Percentiles rank a stretch among this genome's conserved stretches.
These are phyloP conservation scores for Zaprionus africanus DNA, from an alignment of 1,140 invertebrate species.

Conservation along the genomic window DNA sequence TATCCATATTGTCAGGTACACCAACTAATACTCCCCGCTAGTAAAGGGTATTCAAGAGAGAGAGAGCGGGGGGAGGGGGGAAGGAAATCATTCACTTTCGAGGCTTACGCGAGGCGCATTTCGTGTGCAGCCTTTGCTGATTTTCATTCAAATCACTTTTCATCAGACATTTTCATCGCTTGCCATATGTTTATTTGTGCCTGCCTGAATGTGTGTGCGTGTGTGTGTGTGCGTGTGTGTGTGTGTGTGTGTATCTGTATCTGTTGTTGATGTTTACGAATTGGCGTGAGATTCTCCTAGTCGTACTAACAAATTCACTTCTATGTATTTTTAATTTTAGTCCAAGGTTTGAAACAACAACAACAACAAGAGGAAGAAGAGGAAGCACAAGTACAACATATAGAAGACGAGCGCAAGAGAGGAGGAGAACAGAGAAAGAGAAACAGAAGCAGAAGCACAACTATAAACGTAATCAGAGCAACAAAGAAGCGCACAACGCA, in stretches of 20 bases:
- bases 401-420: neutral
- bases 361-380: constrained; percentile 25
- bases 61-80: too few species aligned
- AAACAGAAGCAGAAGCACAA: constrained; percentile 26
- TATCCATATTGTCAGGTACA: neutral
- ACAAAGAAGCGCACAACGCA: constrained; percentile 58
- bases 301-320: constrained; percentile 70
- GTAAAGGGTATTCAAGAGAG: too few species aligned
- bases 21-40: too few species aligned
- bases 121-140: neutral
- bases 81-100: too few species aligned
- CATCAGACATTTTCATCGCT: neutral
- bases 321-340: constrained; percentile 81
- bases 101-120: neutral
- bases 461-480: constrained; percentile 73
- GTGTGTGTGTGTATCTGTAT: constrained; percentile 23
- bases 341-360: constrained; percentile 82
- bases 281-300: constrained; percentile 59
- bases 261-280: constrained; percentile 56
- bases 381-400: neutral
- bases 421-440: neutral
- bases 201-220: constrained; percentile 15
- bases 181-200: constrained; percentile 21
- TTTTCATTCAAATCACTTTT: neutral
- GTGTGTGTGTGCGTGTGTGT: constrained; percentile 17